Evolutionary conservation across 2,888 invertebrate species (phyloP).

Genomic region (Tricholauxania praeusta): DNA sequence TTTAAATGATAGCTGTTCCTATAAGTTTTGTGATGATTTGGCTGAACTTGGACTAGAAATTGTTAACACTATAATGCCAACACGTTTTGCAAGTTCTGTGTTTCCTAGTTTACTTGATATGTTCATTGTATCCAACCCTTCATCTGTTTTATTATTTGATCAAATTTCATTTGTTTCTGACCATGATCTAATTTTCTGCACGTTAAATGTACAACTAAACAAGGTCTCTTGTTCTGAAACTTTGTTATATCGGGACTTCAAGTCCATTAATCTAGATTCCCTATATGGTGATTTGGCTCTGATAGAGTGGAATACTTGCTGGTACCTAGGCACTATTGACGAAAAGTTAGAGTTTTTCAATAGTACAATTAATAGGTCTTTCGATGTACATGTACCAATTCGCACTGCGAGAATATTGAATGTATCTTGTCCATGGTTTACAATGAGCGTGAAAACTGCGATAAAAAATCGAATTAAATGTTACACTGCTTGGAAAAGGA

Average conservation of each 20-base stretch:
- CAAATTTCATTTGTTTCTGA: conserved; percentile 35
- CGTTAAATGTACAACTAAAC: conserved; percentile 20
- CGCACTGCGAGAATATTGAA: neutral
- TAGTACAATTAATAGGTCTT: too few relatives aligned
- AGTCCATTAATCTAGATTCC: neutral
- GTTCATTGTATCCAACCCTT: neutral
- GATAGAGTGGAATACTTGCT: conserved; percentile 24
- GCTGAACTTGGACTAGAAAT: too few relatives aligned
- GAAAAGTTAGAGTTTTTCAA: too few relatives aligned
- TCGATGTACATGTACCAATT: too few relatives aligned
- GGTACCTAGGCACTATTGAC: neutral
- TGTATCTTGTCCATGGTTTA: conserved; percentile 18
- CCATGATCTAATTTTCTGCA: conserved; percentile 34
- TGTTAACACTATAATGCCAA: too few relatives aligned
- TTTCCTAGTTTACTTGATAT: neutral
- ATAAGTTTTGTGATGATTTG: too few relatives aligned
- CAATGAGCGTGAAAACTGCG: neutral
- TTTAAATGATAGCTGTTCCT: too few relatives aligned
- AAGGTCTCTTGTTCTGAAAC: neutral
- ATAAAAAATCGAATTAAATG: neutral
- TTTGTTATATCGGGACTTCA: conserved; percentile 25
- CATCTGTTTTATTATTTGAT: neutral
- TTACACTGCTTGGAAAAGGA: too few relatives aligned
- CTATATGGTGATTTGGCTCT: conserved; percentile 6
- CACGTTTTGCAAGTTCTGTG: too few relatives aligned